phyloP scores from a whole-genome alignment of 2,888 invertebrate species.

The Philereme transversata region DNA sequence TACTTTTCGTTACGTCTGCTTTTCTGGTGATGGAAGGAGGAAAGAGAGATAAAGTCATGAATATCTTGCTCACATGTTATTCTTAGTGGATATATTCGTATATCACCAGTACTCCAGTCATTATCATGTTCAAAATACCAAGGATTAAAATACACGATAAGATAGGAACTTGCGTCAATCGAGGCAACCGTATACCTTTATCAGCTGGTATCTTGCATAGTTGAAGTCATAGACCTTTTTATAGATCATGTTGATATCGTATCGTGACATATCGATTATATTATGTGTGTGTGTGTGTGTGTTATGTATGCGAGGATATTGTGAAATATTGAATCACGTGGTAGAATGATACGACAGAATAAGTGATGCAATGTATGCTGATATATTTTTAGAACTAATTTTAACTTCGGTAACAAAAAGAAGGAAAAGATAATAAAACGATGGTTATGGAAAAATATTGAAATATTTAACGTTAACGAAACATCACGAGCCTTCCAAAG shows the following conservation, averaged over 20 bases:
- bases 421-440: background rate
- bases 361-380: slow-evolving; percentile 5
- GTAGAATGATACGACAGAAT: slow-evolving; percentile 3
- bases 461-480: too few species aligned
- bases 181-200: slow-evolving; percentile 17
- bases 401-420: background rate
- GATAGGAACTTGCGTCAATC: slow-evolving; percentile 42
- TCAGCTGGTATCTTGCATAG: slow-evolving; percentile 29
- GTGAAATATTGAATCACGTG: slow-evolving; percentile 4
- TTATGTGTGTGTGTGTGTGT: background rate
- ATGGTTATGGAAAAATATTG: too few species aligned
- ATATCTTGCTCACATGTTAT: too few species aligned
- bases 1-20: too few species aligned
- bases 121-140: slow-evolving; percentile 26
- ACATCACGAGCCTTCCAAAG: too few species aligned
- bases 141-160: slow-evolving; percentile 32
- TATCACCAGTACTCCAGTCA: slow-evolving; percentile 11
- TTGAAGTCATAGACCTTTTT: slow-evolving; percentile 41
- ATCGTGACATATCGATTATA: slow-evolving; percentile 17
- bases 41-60: too few species aligned
- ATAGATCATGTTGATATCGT: slow-evolving; percentile 32
- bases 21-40: too few species aligned
- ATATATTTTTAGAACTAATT: background rate
- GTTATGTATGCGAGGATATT: background rate
- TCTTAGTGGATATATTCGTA: too few species aligned